phyloP scores from a whole-genome alignment of 2,888 invertebrate species.

The Eumerus sabulonum region DNA sequence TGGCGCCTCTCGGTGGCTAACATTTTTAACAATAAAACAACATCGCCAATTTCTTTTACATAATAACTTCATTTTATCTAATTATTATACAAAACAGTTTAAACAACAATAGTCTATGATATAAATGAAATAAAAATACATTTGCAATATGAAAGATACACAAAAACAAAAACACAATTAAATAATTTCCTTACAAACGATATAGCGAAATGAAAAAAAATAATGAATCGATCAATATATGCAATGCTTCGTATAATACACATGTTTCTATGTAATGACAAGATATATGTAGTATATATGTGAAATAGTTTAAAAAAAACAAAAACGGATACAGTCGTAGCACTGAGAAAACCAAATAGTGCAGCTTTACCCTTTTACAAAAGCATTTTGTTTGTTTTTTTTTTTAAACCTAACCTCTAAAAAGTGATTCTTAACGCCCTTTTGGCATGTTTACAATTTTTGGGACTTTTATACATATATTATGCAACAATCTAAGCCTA shows the following conservation, averaged over 20 bases:
- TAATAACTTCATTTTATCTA: conserved; percentile 21
- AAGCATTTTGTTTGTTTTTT: not conserved
- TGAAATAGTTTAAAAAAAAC: not conserved
- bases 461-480: conserved; percentile 5
- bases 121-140: conserved; percentile 6
- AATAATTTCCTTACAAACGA: conserved; percentile 20
- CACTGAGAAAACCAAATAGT: not conserved
- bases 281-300: conserved; percentile 4
- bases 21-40: too few relatives aligned
- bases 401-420: conserved; percentile 3
- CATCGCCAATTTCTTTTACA: not conserved
- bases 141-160: conserved; percentile 6
- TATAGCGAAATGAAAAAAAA: not conserved
- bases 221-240: not conserved
- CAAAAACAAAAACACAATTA: conserved; percentile 23
- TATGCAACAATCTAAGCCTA: conserved; percentile 33
- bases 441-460: conserved; percentile 1
- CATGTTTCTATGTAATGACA: not conserved
- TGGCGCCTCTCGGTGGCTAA: too few relatives aligned
- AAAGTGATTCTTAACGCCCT: conserved; percentile 11
- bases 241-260: conserved; percentile 19
- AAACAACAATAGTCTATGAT: conserved; percentile 18
- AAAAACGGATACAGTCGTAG: conserved; percentile 18
- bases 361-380: too few relatives aligned
- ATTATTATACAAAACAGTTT: conserved; percentile 27